phyloP scores from a whole-genome alignment of 2,113 vertebrate species.

The Cheilinus undulatus region DNA sequence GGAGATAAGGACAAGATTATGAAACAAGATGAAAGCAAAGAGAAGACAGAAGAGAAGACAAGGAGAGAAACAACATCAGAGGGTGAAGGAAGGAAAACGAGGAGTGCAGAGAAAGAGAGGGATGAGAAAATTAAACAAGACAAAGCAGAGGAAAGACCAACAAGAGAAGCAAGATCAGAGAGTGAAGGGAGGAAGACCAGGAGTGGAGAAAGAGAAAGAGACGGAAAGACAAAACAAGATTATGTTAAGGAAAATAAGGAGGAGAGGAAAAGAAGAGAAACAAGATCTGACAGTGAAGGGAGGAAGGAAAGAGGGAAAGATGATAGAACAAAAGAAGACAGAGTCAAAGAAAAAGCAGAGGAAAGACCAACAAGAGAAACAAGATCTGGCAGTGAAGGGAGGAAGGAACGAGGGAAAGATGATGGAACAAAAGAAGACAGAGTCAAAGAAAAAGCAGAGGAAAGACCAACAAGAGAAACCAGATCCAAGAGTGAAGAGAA shows the following conservation, averaged over 20 bases:
- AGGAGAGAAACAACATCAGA: not conserved
- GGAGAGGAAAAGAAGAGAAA: too few species aligned
- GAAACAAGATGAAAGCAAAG: too few species aligned
- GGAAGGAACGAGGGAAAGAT: not conserved
- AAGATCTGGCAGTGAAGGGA: not conserved
- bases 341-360: not conserved
- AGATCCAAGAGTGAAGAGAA: not conserved
- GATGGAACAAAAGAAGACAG: not conserved
- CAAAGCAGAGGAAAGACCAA: not conserved
- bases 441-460: not conserved
- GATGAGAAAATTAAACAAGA: not conserved
- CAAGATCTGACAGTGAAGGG: too few species aligned
- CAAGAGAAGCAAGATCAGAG: too few species aligned
- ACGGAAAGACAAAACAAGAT: not conserved
- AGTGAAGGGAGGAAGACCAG: not conserved
- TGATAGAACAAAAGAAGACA: too few species aligned
- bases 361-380: conserved; percentile 1
- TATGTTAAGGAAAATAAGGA: too few species aligned
- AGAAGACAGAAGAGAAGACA: not conserved
- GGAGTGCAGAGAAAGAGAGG: not conserved
- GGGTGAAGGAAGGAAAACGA: not conserved
- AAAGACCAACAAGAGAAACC: not conserved
- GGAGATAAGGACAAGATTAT: too few species aligned
- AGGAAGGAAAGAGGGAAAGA: too few species aligned
- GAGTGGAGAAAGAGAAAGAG: not conserved